phyloP scores from a whole-genome alignment of 2,888 invertebrate species.

The Siphlonurus alternatus region DNA sequence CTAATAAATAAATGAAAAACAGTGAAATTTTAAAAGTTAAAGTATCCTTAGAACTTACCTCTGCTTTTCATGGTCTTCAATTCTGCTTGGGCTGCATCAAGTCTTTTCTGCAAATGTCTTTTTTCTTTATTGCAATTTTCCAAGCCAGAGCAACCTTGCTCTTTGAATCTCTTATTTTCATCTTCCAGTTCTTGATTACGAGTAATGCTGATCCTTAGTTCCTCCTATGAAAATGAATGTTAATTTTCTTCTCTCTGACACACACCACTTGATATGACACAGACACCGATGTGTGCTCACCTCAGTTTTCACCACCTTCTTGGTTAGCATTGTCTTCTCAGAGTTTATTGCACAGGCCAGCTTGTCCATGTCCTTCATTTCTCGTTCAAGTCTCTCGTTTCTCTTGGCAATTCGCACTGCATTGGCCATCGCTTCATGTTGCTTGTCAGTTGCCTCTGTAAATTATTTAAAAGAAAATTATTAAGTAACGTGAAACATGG shows the following conservation, averaged over 20 bases:
- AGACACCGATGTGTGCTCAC: too few relatives aligned
- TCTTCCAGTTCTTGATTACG: neutral
- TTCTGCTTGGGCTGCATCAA: neutral
- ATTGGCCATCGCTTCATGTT: slow-evolving; percentile 66
- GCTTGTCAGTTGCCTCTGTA: slow-evolving; percentile 40
- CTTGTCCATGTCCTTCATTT: slow-evolving; percentile 52
- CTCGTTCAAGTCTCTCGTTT: slow-evolving; percentile 50
- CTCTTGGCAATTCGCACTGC: slow-evolving; percentile 56
- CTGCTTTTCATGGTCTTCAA: neutral
- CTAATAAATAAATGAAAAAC: neutral
- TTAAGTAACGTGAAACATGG: neutral
- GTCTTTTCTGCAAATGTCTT: neutral
- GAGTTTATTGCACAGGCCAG: slow-evolving; percentile 58
- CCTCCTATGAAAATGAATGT: neutral
- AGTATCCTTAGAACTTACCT: neutral
- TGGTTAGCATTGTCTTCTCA: slow-evolving; percentile 26
- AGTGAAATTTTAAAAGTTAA: neutral
- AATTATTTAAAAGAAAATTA: slow-evolving; percentile 9
- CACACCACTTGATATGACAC: too few relatives aligned
- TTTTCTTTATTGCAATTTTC: neutral
- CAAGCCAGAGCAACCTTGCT: neutral
- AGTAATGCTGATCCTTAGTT: neutral
- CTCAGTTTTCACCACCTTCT: slow-evolving; percentile 21
- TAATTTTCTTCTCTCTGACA: too few relatives aligned
- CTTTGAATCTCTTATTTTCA: neutral